Conservation (phyloP, 2,113 vertebrate genomes). For the Pelmatolapia mariae region DNA sequence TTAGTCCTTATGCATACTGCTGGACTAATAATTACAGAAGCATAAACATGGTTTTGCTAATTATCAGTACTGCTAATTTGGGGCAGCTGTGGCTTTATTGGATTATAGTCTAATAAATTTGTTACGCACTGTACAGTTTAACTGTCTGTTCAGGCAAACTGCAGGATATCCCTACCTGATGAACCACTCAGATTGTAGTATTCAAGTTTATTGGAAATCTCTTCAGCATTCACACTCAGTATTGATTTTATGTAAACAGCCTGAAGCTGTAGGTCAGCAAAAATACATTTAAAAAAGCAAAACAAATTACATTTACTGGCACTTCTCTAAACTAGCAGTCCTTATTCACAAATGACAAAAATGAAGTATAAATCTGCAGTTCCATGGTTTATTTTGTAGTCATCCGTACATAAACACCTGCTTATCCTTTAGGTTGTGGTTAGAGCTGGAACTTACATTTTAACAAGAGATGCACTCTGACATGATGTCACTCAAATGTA, state of each 20-base stretch:
- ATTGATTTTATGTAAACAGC: background rate
- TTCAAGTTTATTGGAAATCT: background rate
- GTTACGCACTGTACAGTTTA: background rate
- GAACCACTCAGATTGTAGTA: background rate
- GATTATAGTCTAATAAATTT: background rate
- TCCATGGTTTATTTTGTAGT: accelerated
- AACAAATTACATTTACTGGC: background rate
- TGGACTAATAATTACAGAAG: background rate
- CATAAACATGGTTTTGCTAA: background rate
- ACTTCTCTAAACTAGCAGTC: background rate
- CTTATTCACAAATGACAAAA: accelerated
- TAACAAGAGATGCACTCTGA: background rate
- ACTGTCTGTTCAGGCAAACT: background rate
- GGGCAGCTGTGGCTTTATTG: accelerated
- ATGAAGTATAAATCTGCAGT: background rate
- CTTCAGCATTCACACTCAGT: background rate
- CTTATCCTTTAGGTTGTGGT: background rate
- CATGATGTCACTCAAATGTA: background rate
- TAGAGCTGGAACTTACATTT: background rate
- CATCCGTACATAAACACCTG: background rate
- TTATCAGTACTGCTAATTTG: background rate
- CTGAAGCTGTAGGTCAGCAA: background rate
- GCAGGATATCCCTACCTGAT: background rate
- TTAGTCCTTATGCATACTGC: background rate
- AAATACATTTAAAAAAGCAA: background rate